Base-by-base conservation (phyloP, 2,888 invertebrate genomes). In the Saturnia japonica region DNA sequence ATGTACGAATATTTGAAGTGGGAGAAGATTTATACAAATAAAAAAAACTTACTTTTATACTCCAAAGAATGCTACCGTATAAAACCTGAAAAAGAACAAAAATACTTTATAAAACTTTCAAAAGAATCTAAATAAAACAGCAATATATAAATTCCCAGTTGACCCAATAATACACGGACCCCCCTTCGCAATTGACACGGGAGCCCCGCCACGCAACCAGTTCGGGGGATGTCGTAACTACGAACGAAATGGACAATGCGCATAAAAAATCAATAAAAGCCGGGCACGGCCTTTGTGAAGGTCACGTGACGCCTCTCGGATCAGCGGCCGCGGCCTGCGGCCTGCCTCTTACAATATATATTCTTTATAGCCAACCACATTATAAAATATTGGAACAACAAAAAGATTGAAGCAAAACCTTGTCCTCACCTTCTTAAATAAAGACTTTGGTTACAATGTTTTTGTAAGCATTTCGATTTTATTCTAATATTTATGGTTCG, bases 211-310 rank as follows among this genome's bases (percentile, higher is more conserved):
- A 19, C 25, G 40, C 43, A 43, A 42, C 9, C 22, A 22, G 77
- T 74, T 73, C 73, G 73, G 76, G 76, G 80, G 82, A 84, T 82
- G 85, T 78, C 77, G 84, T 77, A 76, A 80, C 82, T 81, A 82
- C 82, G 82, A 82, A 84, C 84, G 84, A 85, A 90, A 89, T 90
- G 93, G 91, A 93, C 92, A 92, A 89, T 89, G 91, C 91, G 91
- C 91, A 91, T 93, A 93, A 93, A 93, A 93, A 93, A 93, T 93
- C 92, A 92, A 93, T 92, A 92, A 90, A 88, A 85, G 88, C 89
- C 88, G 91, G 89, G 89, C 84, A 81, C 88, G 91, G 92, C 91
- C 92, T 93, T 91, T 89, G 87, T 77, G 79, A 91, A 91, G 92
- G 92, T 92, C 92, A 89, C 80, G 76, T 84, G 89, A 84, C 86